Evolutionary conservation across 37 sponge, comb jelly and placozoan species (phyloP).

Genomic region (Oopsacas minuta): DNA sequence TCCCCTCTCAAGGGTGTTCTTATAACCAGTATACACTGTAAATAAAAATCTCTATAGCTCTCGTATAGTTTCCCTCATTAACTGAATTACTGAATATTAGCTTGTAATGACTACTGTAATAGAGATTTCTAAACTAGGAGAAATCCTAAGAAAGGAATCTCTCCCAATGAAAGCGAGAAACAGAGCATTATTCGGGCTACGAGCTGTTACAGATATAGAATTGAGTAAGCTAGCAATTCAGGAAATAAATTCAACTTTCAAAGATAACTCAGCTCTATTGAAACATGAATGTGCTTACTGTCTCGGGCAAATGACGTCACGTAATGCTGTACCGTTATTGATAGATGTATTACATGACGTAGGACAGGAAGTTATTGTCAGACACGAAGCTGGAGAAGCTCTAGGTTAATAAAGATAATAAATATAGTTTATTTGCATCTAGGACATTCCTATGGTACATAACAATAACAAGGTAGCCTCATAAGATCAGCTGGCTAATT

Average conservation of each 20-base stretch:
- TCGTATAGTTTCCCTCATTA: too few relatives aligned
- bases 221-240: slow-evolving; percentile 36
- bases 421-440: too few relatives aligned
- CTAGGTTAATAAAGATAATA: too few relatives aligned
- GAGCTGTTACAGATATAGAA: slow-evolving; percentile 38
- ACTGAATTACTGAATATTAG: too few relatives aligned
- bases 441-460: too few relatives aligned
- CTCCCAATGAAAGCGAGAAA: slow-evolving; percentile 56
- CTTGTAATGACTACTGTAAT: neutral
- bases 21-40: neutral
- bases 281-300: slow-evolving; percentile 99
- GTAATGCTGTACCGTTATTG: slow-evolving; percentile 45
- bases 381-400: slow-evolving; percentile 92
- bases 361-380: slow-evolving; percentile 70
- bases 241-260: slow-evolving; percentile 44
- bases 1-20: too few relatives aligned
- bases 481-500: too few relatives aligned
- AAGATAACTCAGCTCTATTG: slow-evolving; percentile 62
- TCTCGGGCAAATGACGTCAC: slow-evolving; percentile 78
- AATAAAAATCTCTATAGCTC: too few relatives aligned
- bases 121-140: slow-evolving; percentile 33
- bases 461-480: too few relatives aligned
- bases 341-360: slow-evolving; percentile 49
- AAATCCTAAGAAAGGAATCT: slow-evolving; percentile 35
- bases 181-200: slow-evolving; percentile 84